These are phyloP conservation scores for Aphidius colemani DNA, from an alignment of 2,888 invertebrate genomes.

Conservation along the genomic window DNA sequence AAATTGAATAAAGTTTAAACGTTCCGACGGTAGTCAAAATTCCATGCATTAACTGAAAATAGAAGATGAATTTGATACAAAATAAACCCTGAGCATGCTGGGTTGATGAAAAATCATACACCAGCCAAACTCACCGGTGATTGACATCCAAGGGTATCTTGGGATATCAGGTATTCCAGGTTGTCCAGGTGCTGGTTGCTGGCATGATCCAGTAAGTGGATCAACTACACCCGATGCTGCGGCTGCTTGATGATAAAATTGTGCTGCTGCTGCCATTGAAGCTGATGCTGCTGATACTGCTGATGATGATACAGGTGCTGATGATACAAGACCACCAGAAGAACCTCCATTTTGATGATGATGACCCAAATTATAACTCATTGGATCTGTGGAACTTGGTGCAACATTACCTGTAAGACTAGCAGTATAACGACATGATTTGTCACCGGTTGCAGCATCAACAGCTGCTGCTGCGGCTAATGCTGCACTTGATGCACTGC, in stretches of 20 bases:
- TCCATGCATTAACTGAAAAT: neutral
- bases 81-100: slow-evolving; percentile 1
- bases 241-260: slow-evolving; percentile 89
- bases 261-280: slow-evolving; percentile 75
- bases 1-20: neutral
- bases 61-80: neutral
- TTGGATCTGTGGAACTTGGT: slow-evolving; percentile 69
- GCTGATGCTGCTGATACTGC: slow-evolving; percentile 71
- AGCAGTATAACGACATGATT: slow-evolving; percentile 81
- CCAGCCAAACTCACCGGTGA: slow-evolving; percentile 77
- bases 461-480: slow-evolving; percentile 68
- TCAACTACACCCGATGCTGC: slow-evolving; percentile 79
- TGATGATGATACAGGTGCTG: slow-evolving; percentile 66
- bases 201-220: slow-evolving; percentile 76
- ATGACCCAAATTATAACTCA: slow-evolving; percentile 81
- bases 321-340: slow-evolving; percentile 54
- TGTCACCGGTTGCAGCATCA: slow-evolving; percentile 72
- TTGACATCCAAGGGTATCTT: slow-evolving; percentile 95
- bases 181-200: slow-evolving; percentile 78
- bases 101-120: neutral
- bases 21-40: neutral
- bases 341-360: slow-evolving; percentile 73
- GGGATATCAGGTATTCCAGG: slow-evolving; percentile 87
- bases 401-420: slow-evolving; percentile 67
- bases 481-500: slow-evolving; percentile 63